phyloP scores from a whole-genome alignment of 2,888 invertebrate genomes.

The Myopa tessellatipennis region DNA sequence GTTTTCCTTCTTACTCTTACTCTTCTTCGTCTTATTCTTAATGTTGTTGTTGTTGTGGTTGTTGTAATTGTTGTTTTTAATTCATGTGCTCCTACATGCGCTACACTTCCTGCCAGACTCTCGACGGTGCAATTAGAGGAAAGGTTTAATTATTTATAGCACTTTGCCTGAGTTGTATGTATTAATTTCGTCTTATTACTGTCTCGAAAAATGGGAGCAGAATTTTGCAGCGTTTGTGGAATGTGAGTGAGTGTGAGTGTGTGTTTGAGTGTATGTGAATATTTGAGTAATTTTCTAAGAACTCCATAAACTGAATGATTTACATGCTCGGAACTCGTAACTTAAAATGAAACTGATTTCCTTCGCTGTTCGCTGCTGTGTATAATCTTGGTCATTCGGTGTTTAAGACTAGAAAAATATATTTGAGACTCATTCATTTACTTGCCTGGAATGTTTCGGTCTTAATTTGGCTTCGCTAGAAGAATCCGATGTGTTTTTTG shows the following conservation, averaged over 20 bases:
- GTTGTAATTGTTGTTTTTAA: conserved; percentile 15
- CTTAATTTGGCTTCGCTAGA: too few relatives aligned
- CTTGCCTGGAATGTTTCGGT: too few relatives aligned
- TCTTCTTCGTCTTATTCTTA: not conserved
- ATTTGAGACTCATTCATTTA: too few relatives aligned
- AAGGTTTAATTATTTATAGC: conserved; percentile 10
- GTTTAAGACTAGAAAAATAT: too few relatives aligned
- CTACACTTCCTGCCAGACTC: conserved; percentile 33
- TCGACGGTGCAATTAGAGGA: conserved; percentile 30
- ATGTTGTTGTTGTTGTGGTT: conserved; percentile 5
- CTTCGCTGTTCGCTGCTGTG: too few relatives aligned
- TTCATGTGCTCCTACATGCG: conserved; percentile 13
- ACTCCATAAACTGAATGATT: not conserved
- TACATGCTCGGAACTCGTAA: too few relatives aligned
- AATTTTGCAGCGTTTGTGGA: not conserved
- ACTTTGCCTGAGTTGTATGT: not conserved
- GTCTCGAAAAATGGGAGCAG: conserved; percentile 11
- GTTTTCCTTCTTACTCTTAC: not conserved
- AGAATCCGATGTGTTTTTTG: too few relatives aligned
- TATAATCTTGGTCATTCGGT: too few relatives aligned
- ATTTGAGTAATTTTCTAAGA: conserved; percentile 3
- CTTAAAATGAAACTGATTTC: too few relatives aligned
- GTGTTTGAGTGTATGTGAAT: conserved; percentile 18
- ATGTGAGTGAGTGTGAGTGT: not conserved
- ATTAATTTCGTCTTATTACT: not conserved